These are phyloP conservation scores for Micronisus gabar DNA, from an alignment of 2,113 vertebrate genomes.

Conservation along the genomic window DNA sequence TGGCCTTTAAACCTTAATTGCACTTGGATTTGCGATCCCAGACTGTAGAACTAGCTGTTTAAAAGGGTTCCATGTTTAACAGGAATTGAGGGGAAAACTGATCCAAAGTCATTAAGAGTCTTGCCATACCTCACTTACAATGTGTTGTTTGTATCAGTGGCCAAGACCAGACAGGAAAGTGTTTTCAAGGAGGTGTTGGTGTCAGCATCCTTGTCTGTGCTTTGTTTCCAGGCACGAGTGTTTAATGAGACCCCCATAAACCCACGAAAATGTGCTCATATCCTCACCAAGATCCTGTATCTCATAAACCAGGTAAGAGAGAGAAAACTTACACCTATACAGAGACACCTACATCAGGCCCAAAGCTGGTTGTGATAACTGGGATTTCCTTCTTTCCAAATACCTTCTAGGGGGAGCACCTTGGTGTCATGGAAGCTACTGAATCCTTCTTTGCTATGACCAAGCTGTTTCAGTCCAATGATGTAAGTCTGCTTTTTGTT, in stretches of 20 bases:
- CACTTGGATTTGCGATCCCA: neutral
- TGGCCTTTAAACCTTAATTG: neutral
- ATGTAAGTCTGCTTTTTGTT: slow-evolving; percentile 77
- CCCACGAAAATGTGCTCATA: slow-evolving; percentile 95
- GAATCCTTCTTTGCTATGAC: slow-evolving; percentile 99
- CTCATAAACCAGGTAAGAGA: slow-evolving; percentile 93
- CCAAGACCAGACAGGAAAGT: neutral
- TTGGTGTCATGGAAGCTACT: slow-evolving; percentile 94
- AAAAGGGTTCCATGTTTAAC: neutral
- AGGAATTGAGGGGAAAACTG: neutral
- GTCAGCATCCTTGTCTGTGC: neutral
- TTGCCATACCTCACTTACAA: neutral
- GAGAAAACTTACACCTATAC: neutral
- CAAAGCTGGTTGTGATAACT: neutral
- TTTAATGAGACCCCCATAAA: slow-evolving; percentile 87
- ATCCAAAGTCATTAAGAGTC: neutral
- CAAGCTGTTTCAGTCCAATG: slow-evolving; percentile 95
- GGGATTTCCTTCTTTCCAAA: neutral
- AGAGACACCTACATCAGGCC: neutral
- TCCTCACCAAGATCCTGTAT: slow-evolving; percentile 97
- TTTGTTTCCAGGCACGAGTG: slow-evolving; percentile 75
- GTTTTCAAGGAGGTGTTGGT: neutral
- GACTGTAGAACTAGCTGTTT: neutral
- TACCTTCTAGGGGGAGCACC: slow-evolving; percentile 86
- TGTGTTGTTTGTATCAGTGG: neutral